Base-by-base conservation (phyloP, 2,888 invertebrate species). In the Clanis bilineata region DNA sequence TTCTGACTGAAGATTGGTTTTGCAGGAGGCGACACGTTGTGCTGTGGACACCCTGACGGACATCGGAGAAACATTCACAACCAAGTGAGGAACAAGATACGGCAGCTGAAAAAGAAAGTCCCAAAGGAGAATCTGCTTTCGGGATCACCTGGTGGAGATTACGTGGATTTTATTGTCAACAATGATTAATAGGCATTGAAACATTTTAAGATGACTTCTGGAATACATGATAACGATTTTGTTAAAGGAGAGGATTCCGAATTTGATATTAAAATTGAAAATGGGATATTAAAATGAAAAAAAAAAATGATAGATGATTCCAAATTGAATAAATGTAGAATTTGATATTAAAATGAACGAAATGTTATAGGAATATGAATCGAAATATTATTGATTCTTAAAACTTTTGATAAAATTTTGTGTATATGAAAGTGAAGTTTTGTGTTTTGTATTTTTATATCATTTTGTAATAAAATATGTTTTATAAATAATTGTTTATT, bases 1-100 rank as follows among this genome's bases (percentile, higher is more conserved):
- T 57, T 18, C 18, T 57, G 47, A 56, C 51, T 32, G 4, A 32
- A 51, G 51, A 51, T 51, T 51, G 51, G 51, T 51, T 84, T 89
- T 92, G 89, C 90, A 91, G 90, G 89, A 81, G 92, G 90, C 76
- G 92, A 86, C 76, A 70, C 82, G 66, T 71, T 80, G 63, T 82
- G 80, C 77, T 82, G 80, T 69, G 69, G 60, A 44, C 82, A 82
- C 51, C 83, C 83, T 0, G 71, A 85, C 56, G 91, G 90, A 2
- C 91, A 90, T 56, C 86, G 90, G 41, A 72, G 86, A 60, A 81
- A 72, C 56, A 72, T 92, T 0, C 90, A 90, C 66, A 81, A 79
- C 58, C 72, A 72, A 41, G 76, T 92, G 5, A 73, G 80, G 62
- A 83, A 70, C 66, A 87, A 85, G 70, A 76, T 92, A 39, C 69